These are phyloP conservation scores for Gymnogyps californianus DNA, from an alignment of 2,113 vertebrate genomes.

Conservation along the genomic window DNA sequence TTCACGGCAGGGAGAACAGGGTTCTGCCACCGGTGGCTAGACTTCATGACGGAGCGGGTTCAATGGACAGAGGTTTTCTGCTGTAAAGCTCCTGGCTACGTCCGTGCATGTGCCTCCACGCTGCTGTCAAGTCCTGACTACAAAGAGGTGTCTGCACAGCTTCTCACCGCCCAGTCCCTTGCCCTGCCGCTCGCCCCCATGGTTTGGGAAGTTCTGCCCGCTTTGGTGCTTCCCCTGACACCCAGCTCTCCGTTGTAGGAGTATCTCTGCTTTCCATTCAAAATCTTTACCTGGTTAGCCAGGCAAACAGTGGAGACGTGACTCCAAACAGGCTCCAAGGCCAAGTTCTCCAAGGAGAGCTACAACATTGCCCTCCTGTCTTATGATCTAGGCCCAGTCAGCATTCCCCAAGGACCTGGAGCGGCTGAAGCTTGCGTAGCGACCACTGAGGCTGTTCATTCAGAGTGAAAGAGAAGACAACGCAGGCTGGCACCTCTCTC, in stretches of 20 bases:
- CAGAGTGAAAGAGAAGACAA: background rate
- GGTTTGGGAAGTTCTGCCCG: background rate
- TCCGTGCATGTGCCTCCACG: background rate
- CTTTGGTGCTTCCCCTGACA: background rate
- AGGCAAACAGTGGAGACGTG: background rate
- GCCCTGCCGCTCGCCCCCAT: background rate
- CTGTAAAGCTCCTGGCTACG: background rate
- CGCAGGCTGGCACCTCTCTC: background rate
- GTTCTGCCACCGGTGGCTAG: too few species aligned
- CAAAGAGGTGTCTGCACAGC: background rate
- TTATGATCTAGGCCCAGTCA: background rate
- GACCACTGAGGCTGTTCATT: background rate
- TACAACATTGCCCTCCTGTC: background rate
- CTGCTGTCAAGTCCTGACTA: background rate
- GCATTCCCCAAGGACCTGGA: background rate
- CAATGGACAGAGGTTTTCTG: background rate
- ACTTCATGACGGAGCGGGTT: fast-evolving
- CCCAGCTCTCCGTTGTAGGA: background rate
- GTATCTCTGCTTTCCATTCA: background rate
- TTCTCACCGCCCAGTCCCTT: background rate
- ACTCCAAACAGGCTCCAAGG: background rate
- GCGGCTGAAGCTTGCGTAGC: background rate
- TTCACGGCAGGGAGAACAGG: background rate
- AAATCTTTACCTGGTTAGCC: background rate
- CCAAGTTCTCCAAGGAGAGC: background rate